These are phyloP conservation scores for Malurus leucopterus DNA, from an alignment of 2,797 vertebrate species.

Conservation along the genomic window DNA sequence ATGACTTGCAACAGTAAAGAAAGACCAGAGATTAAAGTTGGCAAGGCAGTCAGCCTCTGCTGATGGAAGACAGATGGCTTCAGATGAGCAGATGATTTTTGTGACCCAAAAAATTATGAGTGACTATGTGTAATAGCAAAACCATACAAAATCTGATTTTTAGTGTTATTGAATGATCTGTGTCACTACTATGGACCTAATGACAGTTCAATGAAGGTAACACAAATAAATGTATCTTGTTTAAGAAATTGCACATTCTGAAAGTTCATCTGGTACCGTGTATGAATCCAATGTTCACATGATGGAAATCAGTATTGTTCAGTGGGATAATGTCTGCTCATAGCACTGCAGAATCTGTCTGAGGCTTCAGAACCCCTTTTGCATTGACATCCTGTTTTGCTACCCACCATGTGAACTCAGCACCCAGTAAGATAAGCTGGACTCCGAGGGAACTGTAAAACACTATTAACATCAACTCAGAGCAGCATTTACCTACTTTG, in stretches of 20 bases:
- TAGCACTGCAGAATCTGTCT: neutral
- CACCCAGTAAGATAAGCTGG: neutral
- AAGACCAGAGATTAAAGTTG: slow-evolving; percentile 26
- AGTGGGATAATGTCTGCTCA: neutral
- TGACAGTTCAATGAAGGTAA: slow-evolving; percentile 25
- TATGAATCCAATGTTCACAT: neutral
- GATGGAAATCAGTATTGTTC: neutral
- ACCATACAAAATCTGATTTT: neutral
- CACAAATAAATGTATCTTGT: slow-evolving; percentile 22
- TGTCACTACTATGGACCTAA: neutral
- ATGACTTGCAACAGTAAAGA: slow-evolving; percentile 13
- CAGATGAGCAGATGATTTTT: neutral
- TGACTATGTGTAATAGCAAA: neutral
- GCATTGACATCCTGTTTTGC: neutral
- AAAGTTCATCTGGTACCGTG: neutral
- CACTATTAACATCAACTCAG: neutral
- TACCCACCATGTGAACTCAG: neutral
- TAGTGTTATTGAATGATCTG: neutral
- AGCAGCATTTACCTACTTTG: neutral
- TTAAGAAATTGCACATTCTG: slow-evolving; percentile 19
- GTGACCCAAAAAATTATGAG: neutral
- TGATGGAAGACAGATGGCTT: slow-evolving; percentile 35
- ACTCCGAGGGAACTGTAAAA: neutral
- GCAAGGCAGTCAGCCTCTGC: neutral
- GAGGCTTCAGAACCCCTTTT: neutral